Evolutionary conservation across 2,797 vertebrate genomes (phyloP).

Genomic region (Gymnoscopelus braueri): DNA sequence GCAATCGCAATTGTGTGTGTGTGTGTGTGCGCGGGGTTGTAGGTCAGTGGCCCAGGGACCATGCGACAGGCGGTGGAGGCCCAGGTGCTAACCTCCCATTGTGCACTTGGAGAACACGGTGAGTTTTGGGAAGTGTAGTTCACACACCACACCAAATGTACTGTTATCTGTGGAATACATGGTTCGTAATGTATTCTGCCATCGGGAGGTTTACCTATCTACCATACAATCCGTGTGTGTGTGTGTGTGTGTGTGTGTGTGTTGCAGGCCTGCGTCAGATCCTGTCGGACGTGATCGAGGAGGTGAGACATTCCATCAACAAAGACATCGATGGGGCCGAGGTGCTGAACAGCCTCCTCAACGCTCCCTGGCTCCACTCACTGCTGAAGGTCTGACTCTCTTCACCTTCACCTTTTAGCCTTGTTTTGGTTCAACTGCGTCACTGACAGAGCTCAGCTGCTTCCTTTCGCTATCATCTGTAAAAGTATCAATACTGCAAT

Average conservation of each 20-base stretch:
- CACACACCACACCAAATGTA: neutral
- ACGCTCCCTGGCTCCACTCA: constrained; percentile 90
- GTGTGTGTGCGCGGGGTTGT: constrained; percentile 3
- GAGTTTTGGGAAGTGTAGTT: constrained; percentile 23
- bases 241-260: constrained; percentile 1
- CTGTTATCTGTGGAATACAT: neutral
- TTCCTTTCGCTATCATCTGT: too few relatives aligned
- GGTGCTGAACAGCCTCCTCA: constrained; percentile 87
- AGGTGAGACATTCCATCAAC: constrained; percentile 85
- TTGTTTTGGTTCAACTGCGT: too few relatives aligned
- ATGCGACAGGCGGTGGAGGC: constrained; percentile 78
- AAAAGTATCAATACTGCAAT: too few relatives aligned
- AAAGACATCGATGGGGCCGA: constrained; percentile 85
- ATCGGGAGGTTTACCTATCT: too few relatives aligned
- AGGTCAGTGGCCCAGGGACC: constrained; percentile 40
- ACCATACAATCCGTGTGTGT: neutral
- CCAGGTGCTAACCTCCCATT: constrained; percentile 60
- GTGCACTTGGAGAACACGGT: constrained; percentile 77
- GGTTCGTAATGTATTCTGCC: too few relatives aligned
- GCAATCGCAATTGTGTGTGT: too few relatives aligned
- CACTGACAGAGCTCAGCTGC: too few relatives aligned
- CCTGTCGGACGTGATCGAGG: constrained; percentile 86
- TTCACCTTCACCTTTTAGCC: too few relatives aligned
- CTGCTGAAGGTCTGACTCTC: constrained; percentile 87
- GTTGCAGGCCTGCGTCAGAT: constrained; percentile 85